Evolutionary conservation across 2,888 invertebrate genomes (phyloP).

Genomic region (Zygothrica quintamaculata): DNA sequence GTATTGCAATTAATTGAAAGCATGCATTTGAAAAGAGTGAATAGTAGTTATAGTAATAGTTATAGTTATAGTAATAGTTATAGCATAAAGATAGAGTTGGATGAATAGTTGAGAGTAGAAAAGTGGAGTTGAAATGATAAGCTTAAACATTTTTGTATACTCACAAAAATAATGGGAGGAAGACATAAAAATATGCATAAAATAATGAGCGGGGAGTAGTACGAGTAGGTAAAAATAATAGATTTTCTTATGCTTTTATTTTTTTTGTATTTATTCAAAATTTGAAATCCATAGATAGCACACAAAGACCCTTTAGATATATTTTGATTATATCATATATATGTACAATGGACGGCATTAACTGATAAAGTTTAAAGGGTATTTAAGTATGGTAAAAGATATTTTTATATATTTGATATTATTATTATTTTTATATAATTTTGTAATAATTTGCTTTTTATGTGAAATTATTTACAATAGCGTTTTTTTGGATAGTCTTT

Average conservation of each 20-base stretch:
- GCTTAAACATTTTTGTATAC: slow-evolving; percentile 75
- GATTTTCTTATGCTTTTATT: no score
- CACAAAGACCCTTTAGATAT: slow-evolving; percentile 30
- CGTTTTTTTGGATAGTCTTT: slow-evolving; percentile 59
- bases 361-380: slow-evolving; percentile 18
- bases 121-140: slow-evolving; percentile 53
- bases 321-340: slow-evolving; percentile 45
- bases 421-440: slow-evolving; percentile 10
- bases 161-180: slow-evolving; percentile 77
- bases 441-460: slow-evolving; percentile 37
- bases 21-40: not conserved
- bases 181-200: slow-evolving; percentile 76
- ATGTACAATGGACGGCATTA: slow-evolving; percentile 65
- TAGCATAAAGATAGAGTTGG: no score
- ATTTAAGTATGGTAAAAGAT: slow-evolving; percentile 31
- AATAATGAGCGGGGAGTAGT: slow-evolving; percentile 73
- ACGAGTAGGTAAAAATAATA: slow-evolving; percentile 56
- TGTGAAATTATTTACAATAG: slow-evolving; percentile 82
- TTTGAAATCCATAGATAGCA: slow-evolving; percentile 47
- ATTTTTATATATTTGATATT: slow-evolving; percentile 8
- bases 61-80: no score
- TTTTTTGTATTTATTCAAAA: slow-evolving; percentile 17
- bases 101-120: slow-evolving; percentile 1
- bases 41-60: no score
- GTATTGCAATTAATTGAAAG: no score